Evolutionary conservation across 2,888 invertebrate genomes (phyloP), one percentile per base, ranked within the genome.

Genomic region (Mystacides longicornis): DNA sequence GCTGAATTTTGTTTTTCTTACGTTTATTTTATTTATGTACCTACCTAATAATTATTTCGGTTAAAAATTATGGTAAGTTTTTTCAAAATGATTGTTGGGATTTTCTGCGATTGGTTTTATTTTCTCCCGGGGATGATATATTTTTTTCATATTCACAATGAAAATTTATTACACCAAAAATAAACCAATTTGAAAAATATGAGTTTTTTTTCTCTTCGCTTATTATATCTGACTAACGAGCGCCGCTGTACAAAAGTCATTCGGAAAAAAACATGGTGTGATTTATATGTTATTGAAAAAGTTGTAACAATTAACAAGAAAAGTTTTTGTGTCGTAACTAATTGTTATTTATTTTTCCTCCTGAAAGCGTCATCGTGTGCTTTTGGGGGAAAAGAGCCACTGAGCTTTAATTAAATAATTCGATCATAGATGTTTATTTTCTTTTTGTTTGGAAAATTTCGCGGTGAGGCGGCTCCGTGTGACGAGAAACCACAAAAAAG

Each of bases 71-170:
- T 31, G 31, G 51, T 47, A 31, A 20, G 55, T 52, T 55, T 55
- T 55, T 52, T n/a, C n/a, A n/a, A n/a, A n/a, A n/a, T n/a, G n/a
- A n/a, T n/a, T n/a, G n/a, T n/a, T n/a, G n/a, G n/a, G n/a, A n/a
- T n/a, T n/a, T n/a, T 33, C 22, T 49, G 23, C 49, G 52, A 56
- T 56, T 56, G 52, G 47, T 42, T 42, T 52, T 56, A 49, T 56
- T 52, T 43, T 42, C 42, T 42, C 21, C 1, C 20, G 23, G n/a
- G 45, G 46, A 45, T 53, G 47, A 48, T 54, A 45, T 42, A 21
- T 54, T 37, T 37, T 14, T 37, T 27, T 11, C 11, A 7, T 27
- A 11, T 5, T 54, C 43, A 27, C 48, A 49, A 45, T 49, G 21
- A 42, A 54, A 54, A 54, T 50, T 54, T 43, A 54, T 22, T 46